phyloP scores from a whole-genome alignment of 2,888 invertebrate species.

The Vesta saturnalis region DNA sequence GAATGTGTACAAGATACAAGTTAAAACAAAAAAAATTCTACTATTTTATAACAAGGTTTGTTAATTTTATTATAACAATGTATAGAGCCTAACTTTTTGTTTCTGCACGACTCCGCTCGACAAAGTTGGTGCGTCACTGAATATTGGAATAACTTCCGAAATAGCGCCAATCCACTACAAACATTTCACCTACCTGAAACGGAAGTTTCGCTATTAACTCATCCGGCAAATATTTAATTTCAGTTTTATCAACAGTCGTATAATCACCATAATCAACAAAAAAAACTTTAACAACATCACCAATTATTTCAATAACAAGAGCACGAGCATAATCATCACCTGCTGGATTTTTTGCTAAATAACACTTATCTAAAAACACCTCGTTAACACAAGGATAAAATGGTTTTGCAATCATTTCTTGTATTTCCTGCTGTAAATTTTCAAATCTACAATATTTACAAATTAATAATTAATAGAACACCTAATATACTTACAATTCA shows the following conservation, averaged over 20 bases:
- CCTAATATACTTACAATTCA: conserved; percentile 51
- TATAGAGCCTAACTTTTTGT: too few species aligned
- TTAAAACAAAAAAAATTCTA: too few species aligned
- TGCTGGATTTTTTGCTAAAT: conserved; percentile 65
- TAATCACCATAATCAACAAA: conserved; percentile 73
- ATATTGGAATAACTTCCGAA: not conserved
- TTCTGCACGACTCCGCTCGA: not conserved
- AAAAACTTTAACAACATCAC: conserved; percentile 65
- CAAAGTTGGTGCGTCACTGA: not conserved
- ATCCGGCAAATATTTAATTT: conserved; percentile 64
- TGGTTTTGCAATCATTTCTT: conserved; percentile 45
- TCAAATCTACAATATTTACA: conserved; percentile 46
- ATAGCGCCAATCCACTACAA: too few species aligned
- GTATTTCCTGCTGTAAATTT: conserved; percentile 61
- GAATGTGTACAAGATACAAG: too few species aligned
- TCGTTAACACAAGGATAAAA: conserved; percentile 48
- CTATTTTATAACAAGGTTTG: too few species aligned
- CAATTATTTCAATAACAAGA: conserved; percentile 59
- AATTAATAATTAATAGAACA: not conserved
- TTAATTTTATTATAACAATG: too few species aligned
- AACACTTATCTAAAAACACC: conserved; percentile 61
- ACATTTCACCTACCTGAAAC: conserved; percentile 58
- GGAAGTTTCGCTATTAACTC: conserved; percentile 66
- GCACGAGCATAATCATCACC: conserved; percentile 63
- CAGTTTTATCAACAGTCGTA: conserved; percentile 58